phyloP scores from a whole-genome alignment of 1,140 invertebrate genomes.

The Drosophila subpulchrella region DNA sequence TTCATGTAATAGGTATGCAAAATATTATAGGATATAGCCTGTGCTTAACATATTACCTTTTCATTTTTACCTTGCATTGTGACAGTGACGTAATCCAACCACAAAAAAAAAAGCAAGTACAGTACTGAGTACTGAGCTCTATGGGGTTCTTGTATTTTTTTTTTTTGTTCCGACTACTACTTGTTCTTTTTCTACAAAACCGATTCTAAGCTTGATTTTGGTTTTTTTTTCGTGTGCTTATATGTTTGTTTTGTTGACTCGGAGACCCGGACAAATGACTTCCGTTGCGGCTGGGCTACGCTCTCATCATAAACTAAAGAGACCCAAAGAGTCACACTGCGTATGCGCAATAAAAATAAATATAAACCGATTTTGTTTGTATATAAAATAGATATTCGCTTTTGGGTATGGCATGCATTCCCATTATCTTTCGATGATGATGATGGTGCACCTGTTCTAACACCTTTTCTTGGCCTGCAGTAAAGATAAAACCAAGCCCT shows the following conservation, averaged over 20 bases:
- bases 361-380: slow-evolving; percentile 51
- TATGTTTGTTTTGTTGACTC: slow-evolving; percentile 25
- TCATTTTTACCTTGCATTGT: slow-evolving; percentile 29
- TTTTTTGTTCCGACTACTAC: slow-evolving; percentile 19
- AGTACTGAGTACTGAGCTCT: slow-evolving; percentile 27
- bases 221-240: slow-evolving; percentile 34
- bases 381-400: slow-evolving; percentile 34
- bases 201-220: slow-evolving; percentile 15
- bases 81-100: slow-evolving; percentile 66
- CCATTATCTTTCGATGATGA: slow-evolving; percentile 8
- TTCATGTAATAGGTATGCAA: neutral
- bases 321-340: slow-evolving; percentile 13
- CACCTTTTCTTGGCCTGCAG: slow-evolving; percentile 21
- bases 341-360: slow-evolving; percentile 57
- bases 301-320: slow-evolving; percentile 49
- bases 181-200: slow-evolving; percentile 22
- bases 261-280: slow-evolving; percentile 70
- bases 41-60: neutral
- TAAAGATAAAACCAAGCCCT: slow-evolving; percentile 23
- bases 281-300: slow-evolving; percentile 61
- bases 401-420: slow-evolving; percentile 1
- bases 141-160: slow-evolving; percentile 21
- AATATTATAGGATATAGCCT: slow-evolving; percentile 6
- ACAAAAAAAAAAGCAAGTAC: slow-evolving; percentile 43
- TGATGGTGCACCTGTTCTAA: slow-evolving; percentile 36